phyloP scores from a whole-genome alignment of 2,888 invertebrate genomes.

The Coenonympha arcania region DNA sequence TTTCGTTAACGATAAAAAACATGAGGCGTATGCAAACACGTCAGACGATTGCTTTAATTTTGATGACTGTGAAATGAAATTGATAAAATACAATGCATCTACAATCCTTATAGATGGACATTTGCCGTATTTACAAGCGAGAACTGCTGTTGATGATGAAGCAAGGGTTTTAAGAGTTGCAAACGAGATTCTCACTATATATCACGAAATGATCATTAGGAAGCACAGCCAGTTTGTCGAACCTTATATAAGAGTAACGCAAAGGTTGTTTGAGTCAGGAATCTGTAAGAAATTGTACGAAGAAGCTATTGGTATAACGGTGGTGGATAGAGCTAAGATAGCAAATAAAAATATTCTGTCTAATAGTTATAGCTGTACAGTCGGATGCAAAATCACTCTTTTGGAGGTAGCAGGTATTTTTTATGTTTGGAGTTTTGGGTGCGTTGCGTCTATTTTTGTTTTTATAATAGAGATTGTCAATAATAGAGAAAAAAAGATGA shows the following conservation, averaged over 20 bases:
- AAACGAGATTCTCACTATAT: conserved; percentile 46
- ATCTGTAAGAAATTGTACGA: conserved; percentile 44
- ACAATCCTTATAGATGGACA: conserved; percentile 42
- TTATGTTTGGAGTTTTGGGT: conserved; percentile 49
- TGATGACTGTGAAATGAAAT: conserved; percentile 37
- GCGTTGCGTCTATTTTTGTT: conserved; percentile 36
- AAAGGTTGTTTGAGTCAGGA: conserved; percentile 52
- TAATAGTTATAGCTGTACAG: conserved; percentile 50
- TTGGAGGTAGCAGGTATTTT: conserved; percentile 44
- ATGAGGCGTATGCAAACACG: conserved; percentile 37
- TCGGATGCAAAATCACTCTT: conserved; percentile 50
- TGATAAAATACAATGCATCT: conserved; percentile 40
- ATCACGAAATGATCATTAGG: conserved; percentile 52
- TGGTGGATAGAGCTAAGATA: conserved; percentile 39
- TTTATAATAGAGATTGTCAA: conserved; percentile 41
- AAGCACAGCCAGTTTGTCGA: conserved; percentile 38
- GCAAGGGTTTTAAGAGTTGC: conserved; percentile 41
- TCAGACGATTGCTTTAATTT: conserved; percentile 42
- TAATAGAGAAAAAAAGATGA: neutral
- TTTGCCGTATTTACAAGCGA: conserved; percentile 42
- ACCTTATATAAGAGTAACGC: conserved; percentile 35
- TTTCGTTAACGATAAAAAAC: conserved; percentile 43
- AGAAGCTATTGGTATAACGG: conserved; percentile 47
- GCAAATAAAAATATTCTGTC: conserved; percentile 41
- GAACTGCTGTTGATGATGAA: conserved; percentile 46